Evolutionary conservation across 2,888 invertebrate species (phyloP).

Genomic region (Sepioteuthis lessoniana): DNA sequence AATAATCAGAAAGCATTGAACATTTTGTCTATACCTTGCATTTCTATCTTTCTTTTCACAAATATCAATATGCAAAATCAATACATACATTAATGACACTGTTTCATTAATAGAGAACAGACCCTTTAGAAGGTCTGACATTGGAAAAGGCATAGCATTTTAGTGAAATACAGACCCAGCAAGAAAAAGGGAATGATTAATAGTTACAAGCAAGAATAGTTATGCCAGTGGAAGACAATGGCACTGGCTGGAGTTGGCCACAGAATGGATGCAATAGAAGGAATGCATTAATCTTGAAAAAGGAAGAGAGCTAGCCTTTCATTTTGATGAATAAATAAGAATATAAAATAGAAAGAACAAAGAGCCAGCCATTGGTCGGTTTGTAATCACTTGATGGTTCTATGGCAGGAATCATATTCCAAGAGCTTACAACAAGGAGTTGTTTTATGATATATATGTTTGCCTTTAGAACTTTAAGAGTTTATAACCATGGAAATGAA

Average conservation of each 20-base stretch:
- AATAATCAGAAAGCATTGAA: neutral
- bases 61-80: neutral
- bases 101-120: neutral
- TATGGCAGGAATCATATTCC: neutral
- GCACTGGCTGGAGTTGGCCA: neutral
- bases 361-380: neutral
- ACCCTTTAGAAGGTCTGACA: neutral
- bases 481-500: neutral
- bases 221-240: neutral
- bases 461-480: neutral
- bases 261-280: neutral
- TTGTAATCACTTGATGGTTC: neutral
- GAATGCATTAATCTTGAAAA: neutral
- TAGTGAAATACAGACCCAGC: neutral
- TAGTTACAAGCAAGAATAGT: neutral
- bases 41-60: neutral
- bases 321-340: neutral
- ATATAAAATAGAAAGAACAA: neutral
- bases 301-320: too few species aligned
- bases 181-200: neutral
- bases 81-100: neutral
- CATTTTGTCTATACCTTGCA: neutral
- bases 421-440: neutral
- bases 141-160: neutral
- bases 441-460: neutral